These are phyloP conservation scores for Meiosimyza decipiens DNA, from an alignment of 2,888 invertebrate genomes.

Conservation along the genomic window DNA sequence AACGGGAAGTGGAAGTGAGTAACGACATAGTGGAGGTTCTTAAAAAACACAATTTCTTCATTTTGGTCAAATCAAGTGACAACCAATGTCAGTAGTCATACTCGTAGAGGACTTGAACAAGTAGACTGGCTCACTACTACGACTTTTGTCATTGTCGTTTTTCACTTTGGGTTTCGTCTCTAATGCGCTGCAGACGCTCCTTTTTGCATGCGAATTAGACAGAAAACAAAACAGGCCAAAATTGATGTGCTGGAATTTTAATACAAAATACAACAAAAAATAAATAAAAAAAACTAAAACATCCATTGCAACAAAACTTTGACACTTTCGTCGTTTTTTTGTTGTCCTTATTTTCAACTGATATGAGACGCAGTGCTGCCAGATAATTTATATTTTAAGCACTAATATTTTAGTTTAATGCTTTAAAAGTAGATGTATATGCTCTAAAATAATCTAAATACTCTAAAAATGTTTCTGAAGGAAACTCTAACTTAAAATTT, in stretches of 20 bases:
- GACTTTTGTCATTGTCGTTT: neutral
- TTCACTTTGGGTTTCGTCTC: slow-evolving; percentile 15
- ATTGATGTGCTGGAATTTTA: slow-evolving; percentile 61
- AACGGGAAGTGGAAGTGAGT: neutral
- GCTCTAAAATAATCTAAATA: too few species aligned
- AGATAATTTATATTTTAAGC: too few species aligned
- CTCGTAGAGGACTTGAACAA: slow-evolving; percentile 8
- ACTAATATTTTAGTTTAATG: too few species aligned
- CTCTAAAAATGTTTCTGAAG: too few species aligned
- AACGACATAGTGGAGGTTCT: slow-evolving; percentile 28
- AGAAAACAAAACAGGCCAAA: slow-evolving; percentile 46
- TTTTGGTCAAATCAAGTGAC: slow-evolving; percentile 62
- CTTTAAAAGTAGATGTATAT: too few species aligned
- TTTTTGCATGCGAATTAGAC: slow-evolving; percentile 48
- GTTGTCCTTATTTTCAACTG: slow-evolving; percentile 7
- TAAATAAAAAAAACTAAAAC: neutral
- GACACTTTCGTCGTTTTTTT: slow-evolving; percentile 7
- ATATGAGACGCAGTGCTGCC: slow-evolving; percentile 26
- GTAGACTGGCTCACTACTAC: neutral
- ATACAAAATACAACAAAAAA: slow-evolving; percentile 21
- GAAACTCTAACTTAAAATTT: too few species aligned
- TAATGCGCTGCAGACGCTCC: slow-evolving; percentile 2
- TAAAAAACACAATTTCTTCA: slow-evolving; percentile 54
- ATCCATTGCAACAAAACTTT: slow-evolving; percentile 6
- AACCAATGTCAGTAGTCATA: slow-evolving; percentile 45